phyloP scores from a whole-genome alignment of 2,888 invertebrate genomes.

The Nipponacmea schrenckii region DNA sequence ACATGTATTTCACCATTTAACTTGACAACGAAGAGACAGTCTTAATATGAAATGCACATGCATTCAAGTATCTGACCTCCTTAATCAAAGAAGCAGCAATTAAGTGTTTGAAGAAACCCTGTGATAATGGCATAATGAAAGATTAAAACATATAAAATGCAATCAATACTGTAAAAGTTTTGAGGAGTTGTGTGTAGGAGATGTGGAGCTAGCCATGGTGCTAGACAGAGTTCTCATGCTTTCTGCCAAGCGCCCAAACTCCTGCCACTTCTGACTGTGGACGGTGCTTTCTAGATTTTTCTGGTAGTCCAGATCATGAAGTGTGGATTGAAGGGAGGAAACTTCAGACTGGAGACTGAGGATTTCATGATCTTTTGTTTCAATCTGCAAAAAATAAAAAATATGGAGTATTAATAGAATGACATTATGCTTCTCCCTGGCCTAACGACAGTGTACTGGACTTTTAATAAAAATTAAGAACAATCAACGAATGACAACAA shows the following conservation, averaged over 20 bases:
- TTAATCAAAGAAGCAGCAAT: too few relatives aligned
- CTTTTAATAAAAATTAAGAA: too few relatives aligned
- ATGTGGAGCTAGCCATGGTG: conserved; percentile 44
- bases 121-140: too few relatives aligned
- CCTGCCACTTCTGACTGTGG: conserved; percentile 66
- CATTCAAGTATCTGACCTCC: too few relatives aligned
- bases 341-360: conserved; percentile 41
- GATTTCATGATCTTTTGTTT: conserved; percentile 51
- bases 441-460: too few relatives aligned
- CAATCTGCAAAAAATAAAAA: conserved; percentile 38
- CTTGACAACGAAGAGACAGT: too few relatives aligned
- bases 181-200: background rate
- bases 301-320: conserved; percentile 46
- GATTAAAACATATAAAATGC: too few relatives aligned
- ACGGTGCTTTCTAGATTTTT: conserved; percentile 51
- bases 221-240: conserved; percentile 63
- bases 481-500: too few relatives aligned
- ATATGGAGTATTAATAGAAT: conserved; percentile 14
- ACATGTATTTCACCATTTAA: too few relatives aligned
- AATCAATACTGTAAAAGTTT: background rate
- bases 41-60: too few relatives aligned
- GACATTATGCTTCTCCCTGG: too few relatives aligned
- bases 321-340: conserved; percentile 34
- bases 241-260: conserved; percentile 65
- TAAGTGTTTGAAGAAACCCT: too few relatives aligned